Base-by-base conservation (phyloP, 2,113 vertebrate genomes). In the Pampusana beccarii region DNA sequence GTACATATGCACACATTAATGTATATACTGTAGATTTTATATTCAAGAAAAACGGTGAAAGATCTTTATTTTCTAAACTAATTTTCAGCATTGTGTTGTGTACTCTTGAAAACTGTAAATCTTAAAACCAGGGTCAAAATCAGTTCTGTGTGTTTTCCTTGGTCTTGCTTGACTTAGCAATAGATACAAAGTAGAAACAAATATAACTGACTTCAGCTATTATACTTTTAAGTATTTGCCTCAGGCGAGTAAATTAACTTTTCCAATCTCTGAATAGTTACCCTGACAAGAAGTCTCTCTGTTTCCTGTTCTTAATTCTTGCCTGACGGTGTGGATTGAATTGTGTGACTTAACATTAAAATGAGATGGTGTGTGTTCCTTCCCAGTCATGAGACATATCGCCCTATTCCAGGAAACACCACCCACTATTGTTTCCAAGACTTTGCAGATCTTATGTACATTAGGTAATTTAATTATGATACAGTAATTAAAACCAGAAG, bases 391-490 rank as follows among this genome's bases (percentile, higher is more conserved):
- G 78, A 92, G 58, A 60, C 31, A 10, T 53, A 88, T n/a, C 36
- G 1, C 64, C 53, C 70, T 84, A 3, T 90, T 96, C 90, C 94
- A 93, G 96, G 88, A 95, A 91, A 82, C 25, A 11, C 81, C 77
- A 54, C 92, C 88, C 74, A 33, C 64, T 92, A 56, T 89, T 83
- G 78, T 95, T 92, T 67, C 81, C 56, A 72, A 56, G 74, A 3
- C n/a, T 61, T 67, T 50, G 25, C 78, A 53, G 23, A 69, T 81
- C 75, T 25, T 40, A 5, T 25, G 67, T 42, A 19, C 33, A 2
- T 92, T 46, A 48, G 64, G 50, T 72, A 85, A 67, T 81, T 81
- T 61, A n/a, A 61, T 42, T 60, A 46, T 53, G 87, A 90, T 77
- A 65, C 51, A 50, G 33, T 85, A 19, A 29, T 74, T 60, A 50